These are phyloP conservation scores for Anguilla obscura DNA, from an alignment of 2,797 vertebrate genomes.

Conservation along the genomic window DNA sequence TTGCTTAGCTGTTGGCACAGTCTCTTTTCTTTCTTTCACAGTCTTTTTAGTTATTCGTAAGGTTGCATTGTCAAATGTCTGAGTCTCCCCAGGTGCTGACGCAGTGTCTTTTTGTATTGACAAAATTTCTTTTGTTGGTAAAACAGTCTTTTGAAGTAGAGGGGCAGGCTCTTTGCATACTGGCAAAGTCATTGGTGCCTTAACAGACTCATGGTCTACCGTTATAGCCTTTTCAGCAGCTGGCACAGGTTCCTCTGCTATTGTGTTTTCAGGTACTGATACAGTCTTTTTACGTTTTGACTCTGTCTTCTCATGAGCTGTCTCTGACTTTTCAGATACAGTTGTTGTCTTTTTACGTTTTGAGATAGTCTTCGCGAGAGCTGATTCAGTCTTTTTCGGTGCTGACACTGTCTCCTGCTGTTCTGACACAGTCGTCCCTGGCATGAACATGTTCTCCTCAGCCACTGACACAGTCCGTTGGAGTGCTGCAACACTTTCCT, in stretches of 20 bases:
- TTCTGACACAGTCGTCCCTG: conserved; percentile 21
- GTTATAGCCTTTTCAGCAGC: not conserved
- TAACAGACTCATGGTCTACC: too few relatives aligned
- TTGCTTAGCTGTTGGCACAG: not conserved
- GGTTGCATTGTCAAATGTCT: not conserved
- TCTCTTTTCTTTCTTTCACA: not conserved
- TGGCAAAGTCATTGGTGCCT: too few relatives aligned
- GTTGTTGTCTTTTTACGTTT: not conserved
- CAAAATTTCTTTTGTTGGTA: not conserved
- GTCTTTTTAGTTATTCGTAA: too few relatives aligned
- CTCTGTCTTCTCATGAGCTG: not conserved
- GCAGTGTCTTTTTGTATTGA: too few relatives aligned
- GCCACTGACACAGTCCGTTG: not conserved
- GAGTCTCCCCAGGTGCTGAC: not conserved
- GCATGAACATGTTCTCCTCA: not conserved
- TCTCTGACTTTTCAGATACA: not conserved
- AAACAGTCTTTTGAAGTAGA: too few relatives aligned
- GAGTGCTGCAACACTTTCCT: not conserved
- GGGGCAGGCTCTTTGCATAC: too few relatives aligned
- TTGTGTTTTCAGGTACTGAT: not conserved
- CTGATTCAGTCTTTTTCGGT: not conserved
- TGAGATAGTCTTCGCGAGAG: not conserved
- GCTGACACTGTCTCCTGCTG: conserved; percentile 20
- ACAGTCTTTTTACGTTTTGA: not conserved
- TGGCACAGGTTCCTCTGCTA: too few relatives aligned